Conservation (phyloP, 2,113 vertebrate genomes). For the Capreolus pygargus region DNA sequence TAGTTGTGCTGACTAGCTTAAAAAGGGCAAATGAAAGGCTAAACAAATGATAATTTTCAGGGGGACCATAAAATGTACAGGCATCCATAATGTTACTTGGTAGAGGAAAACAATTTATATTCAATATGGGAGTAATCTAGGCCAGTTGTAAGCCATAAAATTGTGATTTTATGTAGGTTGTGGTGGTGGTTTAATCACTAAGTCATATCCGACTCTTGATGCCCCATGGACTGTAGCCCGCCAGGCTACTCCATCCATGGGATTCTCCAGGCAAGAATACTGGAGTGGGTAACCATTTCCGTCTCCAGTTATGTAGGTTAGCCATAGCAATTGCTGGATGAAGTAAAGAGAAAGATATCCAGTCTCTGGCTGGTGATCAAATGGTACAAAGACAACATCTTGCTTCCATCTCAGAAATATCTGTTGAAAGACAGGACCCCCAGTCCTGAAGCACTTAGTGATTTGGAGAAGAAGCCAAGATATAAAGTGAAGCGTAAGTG, state of each 20-base stretch:
- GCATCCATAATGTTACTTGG: neutral
- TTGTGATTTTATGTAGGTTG: neutral
- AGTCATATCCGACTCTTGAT: rapidly evolving
- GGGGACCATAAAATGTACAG: neutral
- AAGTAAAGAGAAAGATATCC: neutral
- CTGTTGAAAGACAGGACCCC: neutral
- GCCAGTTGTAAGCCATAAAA: neutral
- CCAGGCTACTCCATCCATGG: neutral
- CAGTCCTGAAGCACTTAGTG: neutral
- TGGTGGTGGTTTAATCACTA: neutral
- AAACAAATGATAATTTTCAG: neutral
- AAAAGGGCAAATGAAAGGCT: neutral
- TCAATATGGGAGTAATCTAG: neutral
- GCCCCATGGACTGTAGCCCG: neutral
- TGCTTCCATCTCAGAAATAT: neutral
- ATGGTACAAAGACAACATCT: neutral
- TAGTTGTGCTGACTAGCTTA: neutral
- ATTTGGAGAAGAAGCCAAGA: neutral
- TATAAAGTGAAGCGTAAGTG: neutral
- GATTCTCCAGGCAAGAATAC: neutral
- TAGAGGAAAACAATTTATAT: neutral
- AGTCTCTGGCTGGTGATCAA: neutral
- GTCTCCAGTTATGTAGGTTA: neutral
- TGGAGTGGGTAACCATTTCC: neutral
- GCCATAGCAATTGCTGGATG: neutral